Base-by-base conservation (phyloP, 2,113 vertebrate genomes). In the Tenebrosternarchus preto region DNA sequence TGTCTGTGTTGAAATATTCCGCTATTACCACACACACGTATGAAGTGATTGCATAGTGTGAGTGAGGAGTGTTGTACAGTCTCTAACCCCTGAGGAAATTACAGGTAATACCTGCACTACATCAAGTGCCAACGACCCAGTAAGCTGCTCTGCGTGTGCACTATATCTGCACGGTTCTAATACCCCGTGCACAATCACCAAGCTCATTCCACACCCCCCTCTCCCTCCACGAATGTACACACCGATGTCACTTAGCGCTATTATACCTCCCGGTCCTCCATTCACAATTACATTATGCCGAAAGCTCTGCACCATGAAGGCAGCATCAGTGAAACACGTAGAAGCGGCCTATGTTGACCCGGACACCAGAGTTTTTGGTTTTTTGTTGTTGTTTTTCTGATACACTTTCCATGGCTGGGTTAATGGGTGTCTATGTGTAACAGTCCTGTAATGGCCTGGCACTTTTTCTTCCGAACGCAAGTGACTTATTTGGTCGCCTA, bases 101-200 rank as follows among this genome's bases (percentile, higher is more conserved):
- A 43, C 53, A 70, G 55, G 55, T 76, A 81, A 70, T 70, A 67
- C 73, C 73, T 50, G 4, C 39, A 33, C 63, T 81, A 59, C 66
- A 75, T 81, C 53, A 68, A 70, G 22, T 24, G 25, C 57, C 59
- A 68, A 39, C n/a, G 64, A 39, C 31, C 20, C 43, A 50, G 43
- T 50, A 50, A 50, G 43, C 43, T 15, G 43, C 8, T 50, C 19
- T 39, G n/a, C 19, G 3, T 3, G 64, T 33, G 15, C 39, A 73
- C n/a, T 70, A 25, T 69, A n/a, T 64, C 22, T 39, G 68, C 31
- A 64, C 57, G 24, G 57, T 31, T 60, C 66, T 67, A 60, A 78
- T 66, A 36, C 68, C 43, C 12, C 24, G 16, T 20, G 19, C 12
- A 57, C 17, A 72, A 72, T 53, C 57, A 71, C 77, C 46, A 60